Evolutionary conservation across 2,888 invertebrate genomes (phyloP).

Genomic region (Acanthopleura granulata): DNA sequence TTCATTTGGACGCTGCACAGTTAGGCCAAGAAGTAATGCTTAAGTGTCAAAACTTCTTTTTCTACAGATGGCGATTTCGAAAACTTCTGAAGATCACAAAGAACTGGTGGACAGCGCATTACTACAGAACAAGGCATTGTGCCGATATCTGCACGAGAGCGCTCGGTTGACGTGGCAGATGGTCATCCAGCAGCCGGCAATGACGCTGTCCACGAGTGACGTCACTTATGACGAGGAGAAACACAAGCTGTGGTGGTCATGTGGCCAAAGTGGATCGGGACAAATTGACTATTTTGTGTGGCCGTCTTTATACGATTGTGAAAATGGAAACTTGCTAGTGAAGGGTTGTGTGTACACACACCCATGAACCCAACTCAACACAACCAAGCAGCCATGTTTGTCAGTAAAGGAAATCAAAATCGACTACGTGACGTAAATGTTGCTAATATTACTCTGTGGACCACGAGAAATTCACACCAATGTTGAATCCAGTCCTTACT

Average conservation of each 20-base stretch:
- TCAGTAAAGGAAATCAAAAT: too few relatives aligned
- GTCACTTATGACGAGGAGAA: conserved; percentile 46
- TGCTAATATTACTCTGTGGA: too few relatives aligned
- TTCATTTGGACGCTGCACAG: too few relatives aligned
- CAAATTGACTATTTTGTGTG: conserved; percentile 55
- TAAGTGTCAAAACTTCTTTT: not conserved
- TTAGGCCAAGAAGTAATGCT: too few relatives aligned
- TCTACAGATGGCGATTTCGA: conserved; percentile 36
- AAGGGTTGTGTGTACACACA: conserved; percentile 58
- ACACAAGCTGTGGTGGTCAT: conserved; percentile 64
- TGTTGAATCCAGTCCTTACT: too few relatives aligned
- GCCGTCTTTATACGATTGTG: conserved; percentile 59
- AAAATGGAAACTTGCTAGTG: conserved; percentile 54
- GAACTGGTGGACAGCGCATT: conserved; percentile 12
- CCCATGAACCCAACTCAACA: conserved; percentile 10
- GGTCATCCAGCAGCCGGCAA: conserved; percentile 57
- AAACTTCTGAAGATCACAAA: conserved; percentile 28
- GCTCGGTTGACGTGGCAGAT: conserved; percentile 58
- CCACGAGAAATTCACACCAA: too few relatives aligned
- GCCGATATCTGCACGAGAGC: conserved; percentile 46
- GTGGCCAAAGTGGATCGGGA: conserved; percentile 47
- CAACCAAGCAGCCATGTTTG: too few relatives aligned
- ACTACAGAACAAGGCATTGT: conserved; percentile 34
- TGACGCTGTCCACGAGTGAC: conserved; percentile 46
- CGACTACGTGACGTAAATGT: too few relatives aligned